phyloP scores from a whole-genome alignment of 2,113 vertebrate species.

The Lepus timidus region DNA sequence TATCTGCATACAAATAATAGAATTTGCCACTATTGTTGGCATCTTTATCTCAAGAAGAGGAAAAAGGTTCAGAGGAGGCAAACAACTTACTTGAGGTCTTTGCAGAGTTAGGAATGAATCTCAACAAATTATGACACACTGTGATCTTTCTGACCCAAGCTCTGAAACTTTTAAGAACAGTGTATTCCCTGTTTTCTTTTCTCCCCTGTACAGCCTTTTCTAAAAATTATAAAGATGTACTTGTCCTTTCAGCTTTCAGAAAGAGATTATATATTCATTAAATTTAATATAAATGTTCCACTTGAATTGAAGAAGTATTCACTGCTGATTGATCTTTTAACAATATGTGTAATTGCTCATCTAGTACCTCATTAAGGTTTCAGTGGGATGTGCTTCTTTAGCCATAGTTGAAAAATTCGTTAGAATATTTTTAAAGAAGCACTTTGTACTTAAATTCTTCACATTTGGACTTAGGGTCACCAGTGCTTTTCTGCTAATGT shows the following conservation, averaged over 20 bases:
- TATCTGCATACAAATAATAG: neutral
- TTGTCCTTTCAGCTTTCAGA: slow-evolving; percentile 47
- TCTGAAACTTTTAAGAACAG: slow-evolving; percentile 17
- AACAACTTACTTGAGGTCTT: neutral
- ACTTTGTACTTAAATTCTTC: slow-evolving; percentile 4
- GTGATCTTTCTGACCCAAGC: neutral
- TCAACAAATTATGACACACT: neutral
- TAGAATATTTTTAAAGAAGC: slow-evolving; percentile 39
- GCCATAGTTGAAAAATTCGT: neutral
- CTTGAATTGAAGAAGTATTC: slow-evolving; percentile 52
- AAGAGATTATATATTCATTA: neutral
- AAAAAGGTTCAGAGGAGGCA: neutral
- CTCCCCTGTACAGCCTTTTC: neutral
- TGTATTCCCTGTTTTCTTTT: neutral
- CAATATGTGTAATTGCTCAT: slow-evolving; percentile 25
- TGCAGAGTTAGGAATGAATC: neutral
- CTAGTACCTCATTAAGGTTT: slow-evolving; percentile 39
- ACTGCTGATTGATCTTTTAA: slow-evolving; percentile 41
- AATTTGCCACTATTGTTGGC: neutral
- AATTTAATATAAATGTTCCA: slow-evolving; percentile 65
- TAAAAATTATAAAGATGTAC: slow-evolving; percentile 5
- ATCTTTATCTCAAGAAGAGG: neutral
- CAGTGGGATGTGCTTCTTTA: neutral
- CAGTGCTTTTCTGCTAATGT: neutral
- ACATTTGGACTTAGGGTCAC: neutral